Base-by-base conservation (phyloP, 2,888 invertebrate species). In the Zygothrica quintamaculata region DNA sequence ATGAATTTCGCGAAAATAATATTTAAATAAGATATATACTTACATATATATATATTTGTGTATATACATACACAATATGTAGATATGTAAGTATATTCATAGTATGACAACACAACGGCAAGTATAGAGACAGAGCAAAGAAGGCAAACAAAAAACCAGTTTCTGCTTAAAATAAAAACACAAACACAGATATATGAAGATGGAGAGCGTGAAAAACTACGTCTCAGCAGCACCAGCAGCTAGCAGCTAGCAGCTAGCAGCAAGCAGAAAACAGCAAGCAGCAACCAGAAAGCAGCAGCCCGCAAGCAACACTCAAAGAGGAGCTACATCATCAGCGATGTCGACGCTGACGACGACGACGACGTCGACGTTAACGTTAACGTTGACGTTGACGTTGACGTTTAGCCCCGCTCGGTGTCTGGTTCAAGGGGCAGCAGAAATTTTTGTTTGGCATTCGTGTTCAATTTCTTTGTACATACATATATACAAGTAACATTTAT, bases 191-290 rank as follows among this genome's bases (percentile, higher is more conserved):
- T 52, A 58, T 18, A 51, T 52, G 34, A 73, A 74, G 74, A 71
- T 69, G 76, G 79, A 72, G 79, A 85, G 84, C 79, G 80, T 85
- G 84, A 79, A 85, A 85, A 79, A 79, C 86, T 73, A 76, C 79
- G 80, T 82, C 76, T 74, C 77, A 68, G 76, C 66, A 51, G 39
- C 39, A 33, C 57, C 51, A 48, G 13, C 34, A 22, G 15, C 36
- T n/a, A n/a, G n/a, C n/a, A n/a, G n/a, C n/a, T n/a, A n/a, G n/a
- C n/a, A n/a, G n/a, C n/a, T n/a, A n/a, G n/a, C n/a, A n/a, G n/a
- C n/a, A n/a, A n/a, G n/a, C n/a, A n/a, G n/a, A n/a, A n/a, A n/a
- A n/a, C n/a, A n/a, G n/a, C n/a, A n/a, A n/a, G n/a, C n/a, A n/a
- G n/a, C n/a, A n/a, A n/a, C n/a, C n/a, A n/a, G n/a, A n/a, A n/a